phyloP scores from a whole-genome alignment of 1,140 invertebrate genomes.

The Anastrepha obliqua region DNA sequence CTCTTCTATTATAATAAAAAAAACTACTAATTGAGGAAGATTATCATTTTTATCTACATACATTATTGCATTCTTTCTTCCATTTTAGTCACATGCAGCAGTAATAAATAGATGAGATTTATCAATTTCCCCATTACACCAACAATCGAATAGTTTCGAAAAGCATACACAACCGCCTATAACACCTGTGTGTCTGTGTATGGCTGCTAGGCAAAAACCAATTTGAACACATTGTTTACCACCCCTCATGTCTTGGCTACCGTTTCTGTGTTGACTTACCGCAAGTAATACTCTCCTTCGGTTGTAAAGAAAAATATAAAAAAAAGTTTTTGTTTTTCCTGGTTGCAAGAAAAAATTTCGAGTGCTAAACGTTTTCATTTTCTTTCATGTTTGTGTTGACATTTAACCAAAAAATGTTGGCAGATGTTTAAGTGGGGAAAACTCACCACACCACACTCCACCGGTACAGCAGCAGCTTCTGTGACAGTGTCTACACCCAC shows the following conservation, averaged over 20 bases:
- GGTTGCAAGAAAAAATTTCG: neutral
- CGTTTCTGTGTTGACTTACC: neutral
- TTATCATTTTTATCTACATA: too few species aligned
- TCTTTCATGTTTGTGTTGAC: constrained; percentile 14
- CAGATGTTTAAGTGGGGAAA: constrained; percentile 19
- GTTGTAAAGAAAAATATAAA: neutral
- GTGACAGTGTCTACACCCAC: neutral
- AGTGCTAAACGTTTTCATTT: constrained; percentile 10
- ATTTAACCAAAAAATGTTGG: neutral
- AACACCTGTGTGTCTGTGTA: too few species aligned
- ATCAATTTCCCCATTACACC: too few species aligned
- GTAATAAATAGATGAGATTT: too few species aligned
- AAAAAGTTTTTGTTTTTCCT: neutral
- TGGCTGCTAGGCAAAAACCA: too few species aligned
- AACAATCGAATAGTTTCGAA: too few species aligned
- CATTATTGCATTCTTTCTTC: too few species aligned
- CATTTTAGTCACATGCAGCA: too few species aligned
- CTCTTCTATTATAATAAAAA: too few species aligned
- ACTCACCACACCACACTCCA: neutral
- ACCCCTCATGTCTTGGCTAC: neutral
- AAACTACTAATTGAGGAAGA: too few species aligned
- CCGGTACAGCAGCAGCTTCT: neutral
- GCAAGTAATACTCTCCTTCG: neutral
- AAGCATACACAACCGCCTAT: too few species aligned
- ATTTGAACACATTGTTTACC: too few species aligned